Base-by-base conservation (phyloP, 2,888 invertebrate genomes). In the Norana najaformis region DNA sequence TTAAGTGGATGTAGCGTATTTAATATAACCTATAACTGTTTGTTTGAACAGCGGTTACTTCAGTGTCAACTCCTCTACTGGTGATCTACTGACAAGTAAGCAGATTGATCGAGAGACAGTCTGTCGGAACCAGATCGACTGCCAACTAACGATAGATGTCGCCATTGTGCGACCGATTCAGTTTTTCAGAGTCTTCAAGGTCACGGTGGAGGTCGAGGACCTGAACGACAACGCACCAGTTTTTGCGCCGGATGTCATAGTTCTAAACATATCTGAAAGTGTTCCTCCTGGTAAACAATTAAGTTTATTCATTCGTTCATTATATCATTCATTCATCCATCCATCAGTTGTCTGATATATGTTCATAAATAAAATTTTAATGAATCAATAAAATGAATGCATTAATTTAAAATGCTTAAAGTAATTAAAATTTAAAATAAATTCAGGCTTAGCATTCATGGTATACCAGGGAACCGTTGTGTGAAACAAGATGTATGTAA, bases 171-270 rank as follows among this genome's bases (percentile, higher is more conserved):
- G 88, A 53, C 90, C 90, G 18, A 35, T 41, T 23, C 39, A 41
- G 30, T 35, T 47, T 53, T 90, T 90, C 53, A 36, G 47, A 35
- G 47, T 88, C 36, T 35, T 90, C 90, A 37, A 38, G 37, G 90
- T 88, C 88, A 18, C 20, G 1, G 53, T 90, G 8, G 85, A 85
- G 0, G 30, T 90, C n/a, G 41, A 88, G 23, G 90, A 90, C 90
- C 47, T 90, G n/a, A 90, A 90, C 35, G 90, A 90, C 83, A 90
- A 90, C 30, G 69, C 89, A 35, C 90, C 90, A 14, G n/a, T 83
- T 34, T 90, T 90, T 39, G 38, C 30, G 16, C 38, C 88, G n/a
- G 83, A 90, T 38, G 83, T 83, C 4, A 18, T 90, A 23, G 30
- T 89, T 83, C 90, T 90, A 1, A 88, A 90, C 41, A 34, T 90